Evolutionary conservation across 1,140 invertebrate species (phyloP), one percentile per base, ranked within the genome.

Genomic region (Atta texana): DNA sequence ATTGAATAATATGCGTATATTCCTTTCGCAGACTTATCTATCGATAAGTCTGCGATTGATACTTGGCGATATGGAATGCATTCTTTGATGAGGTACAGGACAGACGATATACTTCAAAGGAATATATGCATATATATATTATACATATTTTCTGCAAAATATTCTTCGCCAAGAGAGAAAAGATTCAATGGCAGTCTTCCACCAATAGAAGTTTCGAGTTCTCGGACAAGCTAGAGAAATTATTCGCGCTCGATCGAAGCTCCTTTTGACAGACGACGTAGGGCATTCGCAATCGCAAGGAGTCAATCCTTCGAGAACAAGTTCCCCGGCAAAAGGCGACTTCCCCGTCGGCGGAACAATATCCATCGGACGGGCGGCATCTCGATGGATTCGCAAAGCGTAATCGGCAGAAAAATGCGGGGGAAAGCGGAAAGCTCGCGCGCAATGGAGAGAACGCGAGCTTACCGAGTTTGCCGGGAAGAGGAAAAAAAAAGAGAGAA

Each of bases 171-270:
- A 10, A 71, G 21, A 39, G 61, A 80, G 63, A 49, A 82, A 64
- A 78, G 61, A 87, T 89, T 89, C 88, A 51, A 63, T 44, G 24
- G 64, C 34, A 81, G 69, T 69, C 57, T 69, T 80, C 24, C 61
- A 44, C 39, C n/a, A 24, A 7, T 44, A 18, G 34, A 28, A 77
- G 63, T 86, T 76, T 84, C 31, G 71, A 89, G 82, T 89, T 72
- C 77, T 90, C 76, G 68, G 71, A 66, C 89, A 51, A 84, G 49
- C 78, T 59, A 59, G 88, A 87, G 88, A 90, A 90, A 90, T 90
- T 90, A 85, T 85, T 89, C 74, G 59, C 88, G 74, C 86, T 87
- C 74, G 76, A 68, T 80, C 68, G 88, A 64, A 85, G 63, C 75
- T 75, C 63, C 88, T 88, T 69, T 90, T 88, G 80, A 51, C 44